Evolutionary conservation across 2,888 invertebrate genomes (phyloP).

Genomic region (Ganaspis brasiliensis): DNA sequence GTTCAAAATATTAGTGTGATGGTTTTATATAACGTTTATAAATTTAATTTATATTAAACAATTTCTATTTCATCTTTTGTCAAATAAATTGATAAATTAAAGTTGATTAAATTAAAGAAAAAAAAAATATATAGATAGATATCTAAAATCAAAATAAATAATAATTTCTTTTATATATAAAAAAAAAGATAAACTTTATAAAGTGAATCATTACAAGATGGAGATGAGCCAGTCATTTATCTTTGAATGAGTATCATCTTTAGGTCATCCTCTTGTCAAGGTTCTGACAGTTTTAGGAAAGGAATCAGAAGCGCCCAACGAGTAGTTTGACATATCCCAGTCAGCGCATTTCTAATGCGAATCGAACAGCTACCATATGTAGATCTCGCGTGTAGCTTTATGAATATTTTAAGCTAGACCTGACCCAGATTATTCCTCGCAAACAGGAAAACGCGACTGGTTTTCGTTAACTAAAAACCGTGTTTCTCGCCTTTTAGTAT

Average conservation of each 20-base stretch:
- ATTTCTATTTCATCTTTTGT: too few relatives aligned
- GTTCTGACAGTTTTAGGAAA: not conserved
- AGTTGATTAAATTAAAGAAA: too few relatives aligned
- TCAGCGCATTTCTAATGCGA: constrained; percentile 76
- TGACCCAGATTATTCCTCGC: constrained; percentile 77
- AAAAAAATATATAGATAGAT: too few relatives aligned
- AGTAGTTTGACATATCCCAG: constrained; percentile 71
- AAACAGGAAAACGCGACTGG: constrained; percentile 68
- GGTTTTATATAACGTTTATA: too few relatives aligned
- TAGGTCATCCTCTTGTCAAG: constrained; percentile 15
- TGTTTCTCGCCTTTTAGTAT: not conserved
- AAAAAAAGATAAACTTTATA: too few relatives aligned
- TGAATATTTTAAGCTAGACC: constrained; percentile 77
- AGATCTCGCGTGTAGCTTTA: constrained; percentile 75
- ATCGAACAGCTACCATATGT: constrained; percentile 71
- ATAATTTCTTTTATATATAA: too few relatives aligned
- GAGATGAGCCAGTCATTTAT: too few relatives aligned
- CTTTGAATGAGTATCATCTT: not conserved
- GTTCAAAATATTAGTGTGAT: too few relatives aligned
- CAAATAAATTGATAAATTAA: too few relatives aligned
- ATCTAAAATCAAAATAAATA: too few relatives aligned
- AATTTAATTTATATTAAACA: too few relatives aligned
- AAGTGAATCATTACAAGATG: too few relatives aligned
- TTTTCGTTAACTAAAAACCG: constrained; percentile 30
- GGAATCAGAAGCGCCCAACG: constrained; percentile 35